Evolutionary conservation across 1,140 invertebrate species (phyloP).

Genomic region (Drosophila pallidifrons): DNA sequence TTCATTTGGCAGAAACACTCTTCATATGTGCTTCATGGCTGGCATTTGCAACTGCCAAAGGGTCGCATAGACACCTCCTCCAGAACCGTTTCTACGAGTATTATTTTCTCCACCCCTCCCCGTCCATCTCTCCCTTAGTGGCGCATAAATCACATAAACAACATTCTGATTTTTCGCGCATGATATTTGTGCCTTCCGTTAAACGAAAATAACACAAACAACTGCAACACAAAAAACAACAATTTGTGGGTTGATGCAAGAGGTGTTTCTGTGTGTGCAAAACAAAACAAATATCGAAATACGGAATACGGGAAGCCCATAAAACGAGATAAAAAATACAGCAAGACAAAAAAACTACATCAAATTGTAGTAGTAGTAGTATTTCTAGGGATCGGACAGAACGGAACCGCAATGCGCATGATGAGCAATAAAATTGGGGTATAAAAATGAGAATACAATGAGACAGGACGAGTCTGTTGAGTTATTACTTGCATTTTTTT

Average conservation of each 20-base stretch:
- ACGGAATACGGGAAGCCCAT: constrained; percentile 19
- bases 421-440: constrained; percentile 77
- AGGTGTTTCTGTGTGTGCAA: neutral
- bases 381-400: constrained; percentile 9
- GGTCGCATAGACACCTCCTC: constrained; percentile 11
- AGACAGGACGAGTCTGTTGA: constrained; percentile 42
- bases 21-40: constrained; percentile 44
- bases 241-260: constrained; percentile 27
- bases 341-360: constrained; percentile 22
- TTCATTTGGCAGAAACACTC: constrained; percentile 68
- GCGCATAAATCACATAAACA: constrained; percentile 78
- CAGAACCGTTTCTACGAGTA: neutral
- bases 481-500: constrained; percentile 71
- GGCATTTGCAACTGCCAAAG: constrained; percentile 14
- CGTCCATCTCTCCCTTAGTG: constrained; percentile 14
- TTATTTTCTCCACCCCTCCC: too few species aligned
- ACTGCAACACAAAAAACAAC: constrained; percentile 10
- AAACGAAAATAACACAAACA: constrained; percentile 32
- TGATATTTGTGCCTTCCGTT: constrained; percentile 73
- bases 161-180: constrained; percentile 78
- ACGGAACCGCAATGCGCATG: constrained; percentile 55
- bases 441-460: constrained; percentile 61
- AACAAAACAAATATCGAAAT: constrained; percentile 31
- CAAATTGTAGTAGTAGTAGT: constrained; percentile 13
- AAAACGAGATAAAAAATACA: constrained; percentile 36